Base-by-base conservation (phyloP, 2,888 invertebrate species). In the Thecophora atra region DNA sequence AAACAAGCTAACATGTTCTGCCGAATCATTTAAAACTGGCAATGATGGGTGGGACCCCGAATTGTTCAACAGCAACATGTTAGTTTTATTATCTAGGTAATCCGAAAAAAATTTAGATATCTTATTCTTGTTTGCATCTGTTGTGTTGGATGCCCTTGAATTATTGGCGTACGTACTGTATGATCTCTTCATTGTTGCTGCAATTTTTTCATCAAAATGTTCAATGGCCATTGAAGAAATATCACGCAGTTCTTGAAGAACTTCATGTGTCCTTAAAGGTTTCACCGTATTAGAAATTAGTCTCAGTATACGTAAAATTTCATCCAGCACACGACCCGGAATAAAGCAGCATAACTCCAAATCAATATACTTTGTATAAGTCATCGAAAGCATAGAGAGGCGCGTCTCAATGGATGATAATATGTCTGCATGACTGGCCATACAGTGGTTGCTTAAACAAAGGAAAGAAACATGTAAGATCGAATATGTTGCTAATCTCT, bases 311-410 rank as follows among this genome's bases (percentile, higher is more conserved):
- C 91, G 89, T 76, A 90, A 90, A 72, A 96, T 92, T 87, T 97
- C 97, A 85, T 97, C 97, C 75, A 97, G 87, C 82, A 96, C 96
- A 89, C 94, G 95, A 72, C 97, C 97, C 0, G 97, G 97, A 81
- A 97, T 96, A 81, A 97, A 97, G 83, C 97, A 97, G 82, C 96
- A 95, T 24, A 94, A 87, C 72, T 92, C 91, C 51, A 90, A 88
- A 77, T 96, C 95, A 42, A 97, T 94, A 81, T 94, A 85, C 74
- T 96, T 96, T 72, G 92, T 90, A 82, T 94, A 97, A 0, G 97
- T 97, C 96, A 97, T 97, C 52, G 93, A 93, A 17, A 97, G 89
- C 92, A 97, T 94, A 0, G 96, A 96, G 68, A 97, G 91, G 28
- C 97, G 89, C 0, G 97, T 97, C 86, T 97, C 97, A 71, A 97